Evolutionary conservation across 2,113 vertebrate genomes (phyloP).

Genomic region (Lampris megalopsis): DNA sequence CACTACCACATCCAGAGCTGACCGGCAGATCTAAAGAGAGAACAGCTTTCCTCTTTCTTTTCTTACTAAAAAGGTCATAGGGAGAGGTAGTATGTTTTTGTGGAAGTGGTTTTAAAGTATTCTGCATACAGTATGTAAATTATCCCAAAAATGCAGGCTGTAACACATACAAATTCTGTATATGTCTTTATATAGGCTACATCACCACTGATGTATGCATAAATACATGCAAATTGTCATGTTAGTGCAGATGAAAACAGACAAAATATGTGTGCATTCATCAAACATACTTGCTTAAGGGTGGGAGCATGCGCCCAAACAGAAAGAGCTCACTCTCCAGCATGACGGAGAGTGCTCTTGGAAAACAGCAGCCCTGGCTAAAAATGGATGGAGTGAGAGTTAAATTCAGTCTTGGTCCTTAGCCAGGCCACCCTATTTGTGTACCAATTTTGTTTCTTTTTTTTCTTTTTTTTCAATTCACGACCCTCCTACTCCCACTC

Average conservation of each 20-base stretch:
- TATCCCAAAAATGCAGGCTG: not conserved
- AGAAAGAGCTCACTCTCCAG: not conserved
- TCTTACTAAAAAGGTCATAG: too few species aligned
- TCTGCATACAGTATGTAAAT: not conserved
- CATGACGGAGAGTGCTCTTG: not conserved
- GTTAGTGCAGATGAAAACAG: not conserved
- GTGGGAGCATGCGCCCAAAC: not conserved
- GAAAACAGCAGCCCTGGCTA: not conserved
- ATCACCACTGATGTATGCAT: not conserved
- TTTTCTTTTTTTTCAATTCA: not conserved
- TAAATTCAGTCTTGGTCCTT: not conserved
- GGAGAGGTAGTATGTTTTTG: too few species aligned
- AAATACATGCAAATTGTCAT: too few species aligned
- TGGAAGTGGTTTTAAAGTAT: too few species aligned
- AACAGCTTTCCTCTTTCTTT: too few species aligned
- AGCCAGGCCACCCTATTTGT: not conserved
- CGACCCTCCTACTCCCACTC: conserved; percentile 3
- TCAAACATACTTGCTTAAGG: not conserved
- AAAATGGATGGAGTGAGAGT: conserved; percentile 1
- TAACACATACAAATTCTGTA: not conserved
- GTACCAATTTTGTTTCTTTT: not conserved
- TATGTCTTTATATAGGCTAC: not conserved
- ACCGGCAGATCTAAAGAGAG: not conserved
- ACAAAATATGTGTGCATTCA: not conserved
- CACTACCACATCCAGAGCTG: not conserved